These are phyloP conservation scores for Argyrosomus regius DNA, from an alignment of 2,797 vertebrate genomes.

Conservation along the genomic window DNA sequence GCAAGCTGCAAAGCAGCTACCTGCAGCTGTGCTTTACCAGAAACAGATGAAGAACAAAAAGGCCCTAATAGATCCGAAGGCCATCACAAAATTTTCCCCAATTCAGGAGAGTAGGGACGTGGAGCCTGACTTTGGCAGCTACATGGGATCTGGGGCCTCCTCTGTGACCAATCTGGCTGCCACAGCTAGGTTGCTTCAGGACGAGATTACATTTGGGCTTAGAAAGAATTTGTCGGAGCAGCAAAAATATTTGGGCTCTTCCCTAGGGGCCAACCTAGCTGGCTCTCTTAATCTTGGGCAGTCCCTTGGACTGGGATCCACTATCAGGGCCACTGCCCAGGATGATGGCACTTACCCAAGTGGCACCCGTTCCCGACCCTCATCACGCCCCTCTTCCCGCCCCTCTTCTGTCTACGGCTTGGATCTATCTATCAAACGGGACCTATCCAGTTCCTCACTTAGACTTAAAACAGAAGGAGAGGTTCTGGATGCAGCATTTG, in stretches of 20 bases:
- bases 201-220: slow-evolving; percentile 97
- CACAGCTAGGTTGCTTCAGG: slow-evolving; percentile 95
- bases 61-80: slow-evolving; percentile 93
- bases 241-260: slow-evolving; percentile 94
- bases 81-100: slow-evolving; percentile 95
- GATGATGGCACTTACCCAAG: slow-evolving; percentile 96
- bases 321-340: slow-evolving; percentile 89
- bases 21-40: slow-evolving; percentile 95
- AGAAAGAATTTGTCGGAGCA: slow-evolving; percentile 98
- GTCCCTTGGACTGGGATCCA: slow-evolving; percentile 86
- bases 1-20: slow-evolving; percentile 98
- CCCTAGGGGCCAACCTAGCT: slow-evolving; percentile 89
- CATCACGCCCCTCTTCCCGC: slow-evolving; percentile 96
- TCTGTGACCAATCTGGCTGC: slow-evolving; percentile 93
- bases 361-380: slow-evolving; percentile 93
- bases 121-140: slow-evolving; percentile 94
- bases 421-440: slow-evolving; percentile 96
- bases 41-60: slow-evolving; percentile 99
- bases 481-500: slow-evolving; percentile 93
- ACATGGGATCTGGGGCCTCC: slow-evolving; percentile 92
- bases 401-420: slow-evolving; percentile 98
- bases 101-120: slow-evolving; percentile 97
- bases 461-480: slow-evolving; percentile 95
- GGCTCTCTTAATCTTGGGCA: slow-evolving; percentile 91
- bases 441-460: slow-evolving; percentile 95